Evolutionary conservation across 1,140 invertebrate genomes (phyloP).

Genomic region (Ctenoplectra terminalis): DNA sequence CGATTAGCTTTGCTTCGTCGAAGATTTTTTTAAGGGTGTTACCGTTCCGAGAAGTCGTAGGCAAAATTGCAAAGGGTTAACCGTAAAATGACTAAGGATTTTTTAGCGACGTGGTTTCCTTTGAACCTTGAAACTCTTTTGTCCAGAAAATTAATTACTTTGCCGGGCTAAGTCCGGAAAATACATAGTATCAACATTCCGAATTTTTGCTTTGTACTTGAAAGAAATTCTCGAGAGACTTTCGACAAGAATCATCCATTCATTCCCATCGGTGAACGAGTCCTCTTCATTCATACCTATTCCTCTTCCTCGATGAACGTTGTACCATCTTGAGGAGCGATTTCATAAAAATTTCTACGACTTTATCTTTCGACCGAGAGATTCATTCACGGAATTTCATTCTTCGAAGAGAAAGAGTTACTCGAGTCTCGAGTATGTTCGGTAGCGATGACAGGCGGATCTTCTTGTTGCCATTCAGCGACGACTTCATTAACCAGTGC

Average conservation of each 20-base stretch:
- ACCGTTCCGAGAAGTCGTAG: background rate
- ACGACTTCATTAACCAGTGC: conserved; percentile 34
- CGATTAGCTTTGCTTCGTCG: background rate
- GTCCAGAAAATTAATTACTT: background rate
- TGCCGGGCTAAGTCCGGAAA: background rate
- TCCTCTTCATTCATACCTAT: background rate
- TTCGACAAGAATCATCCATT: background rate
- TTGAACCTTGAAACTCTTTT: background rate
- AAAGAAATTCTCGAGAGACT: background rate
- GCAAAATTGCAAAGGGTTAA: too few species aligned
- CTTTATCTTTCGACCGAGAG: background rate
- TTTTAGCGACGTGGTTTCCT: background rate
- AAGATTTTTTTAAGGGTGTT: background rate
- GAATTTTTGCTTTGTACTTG: background rate
- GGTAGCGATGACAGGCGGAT: conserved; percentile 24
- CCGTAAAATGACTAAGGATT: background rate
- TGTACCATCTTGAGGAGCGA: background rate
- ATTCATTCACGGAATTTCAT: background rate
- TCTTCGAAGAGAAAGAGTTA: conserved; percentile 3
- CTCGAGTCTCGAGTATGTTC: background rate
- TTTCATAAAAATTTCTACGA: background rate
- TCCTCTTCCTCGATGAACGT: too few species aligned
- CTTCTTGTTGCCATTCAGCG: background rate
- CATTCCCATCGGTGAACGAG: too few species aligned
- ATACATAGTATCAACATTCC: background rate